Evolutionary conservation across 2,797 vertebrate species (phyloP), one percentile per base, ranked within the genome.

Genomic region (Ateles fusciceps): DNA sequence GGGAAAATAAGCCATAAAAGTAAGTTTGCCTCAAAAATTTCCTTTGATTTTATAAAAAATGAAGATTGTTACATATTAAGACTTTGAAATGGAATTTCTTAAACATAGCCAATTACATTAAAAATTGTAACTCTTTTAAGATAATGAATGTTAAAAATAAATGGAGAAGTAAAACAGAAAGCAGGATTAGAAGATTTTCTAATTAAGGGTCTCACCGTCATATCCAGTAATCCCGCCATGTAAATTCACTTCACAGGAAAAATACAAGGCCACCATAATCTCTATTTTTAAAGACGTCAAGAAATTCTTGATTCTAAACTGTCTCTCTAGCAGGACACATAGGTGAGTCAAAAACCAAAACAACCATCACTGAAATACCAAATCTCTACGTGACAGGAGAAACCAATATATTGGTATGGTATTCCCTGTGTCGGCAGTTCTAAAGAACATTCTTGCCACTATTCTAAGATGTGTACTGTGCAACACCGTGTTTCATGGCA

Each of bases 21-120:
- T 15, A 72, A 55, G 36, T 55, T 79, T 95, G 79, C 48, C 61
- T 97, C 81, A 90, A 96, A 95, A 72, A 93, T 61, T 87, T 95
- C 39, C 50, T 57, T 90, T 68, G 21, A 85, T 89, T 42, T 85
- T 93, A 89, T 76, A 48, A 81, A 94, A 97, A 76, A 22, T 30
- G 22, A 91, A 75, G 57, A 84, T 72, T 61, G 61, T 64, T 81
- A 94, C 42, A 87, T 33, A 78, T 26, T 85, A 92, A 95, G 74
- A 92, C 52, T 95, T 36, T 92, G 80, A 96, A 92, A 90, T 79
- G 55, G 28, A 96, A 85, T 72, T 95, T 95, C 59, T 95, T 94
- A 89, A 95, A 93, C 68, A 95, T 7, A 86, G n/a, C 13, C 22
- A 95, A 94, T 87, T 89, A n/a, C 39, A 87, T 95, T 96, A 88